These are phyloP conservation scores for Hemicordylus capensis DNA, from an alignment of 2,113 vertebrate genomes.

Conservation along the genomic window DNA sequence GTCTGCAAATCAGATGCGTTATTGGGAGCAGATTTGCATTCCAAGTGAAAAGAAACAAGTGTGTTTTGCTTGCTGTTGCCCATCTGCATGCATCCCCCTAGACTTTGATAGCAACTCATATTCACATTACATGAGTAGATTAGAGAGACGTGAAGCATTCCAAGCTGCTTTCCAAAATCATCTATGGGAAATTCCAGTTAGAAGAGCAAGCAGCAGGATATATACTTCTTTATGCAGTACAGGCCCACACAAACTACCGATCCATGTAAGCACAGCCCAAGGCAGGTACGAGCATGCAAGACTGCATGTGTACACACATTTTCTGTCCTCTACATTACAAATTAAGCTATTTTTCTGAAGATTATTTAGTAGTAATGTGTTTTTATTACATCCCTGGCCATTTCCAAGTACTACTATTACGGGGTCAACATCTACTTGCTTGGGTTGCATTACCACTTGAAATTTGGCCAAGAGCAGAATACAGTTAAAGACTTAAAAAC, in stretches of 20 bases:
- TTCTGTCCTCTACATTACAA: too few species aligned
- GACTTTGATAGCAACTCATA: too few species aligned
- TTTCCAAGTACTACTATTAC: background rate
- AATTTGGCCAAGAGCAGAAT: background rate
- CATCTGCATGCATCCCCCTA: background rate
- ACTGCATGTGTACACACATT: too few species aligned
- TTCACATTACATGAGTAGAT: background rate
- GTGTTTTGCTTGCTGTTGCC: background rate
- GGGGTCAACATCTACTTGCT: background rate
- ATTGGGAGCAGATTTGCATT: background rate
- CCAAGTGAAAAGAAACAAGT: background rate
- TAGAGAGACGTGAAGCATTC: background rate
- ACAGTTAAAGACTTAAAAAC: background rate
- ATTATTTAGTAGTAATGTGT: background rate
- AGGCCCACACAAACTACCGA: background rate
- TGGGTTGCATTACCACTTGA: background rate
- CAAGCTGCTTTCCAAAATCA: background rate
- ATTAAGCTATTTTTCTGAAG: background rate
- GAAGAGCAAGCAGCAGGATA: background rate
- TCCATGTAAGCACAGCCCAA: background rate
- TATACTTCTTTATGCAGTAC: background rate
- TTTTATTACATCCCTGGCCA: background rate
- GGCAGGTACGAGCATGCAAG: too few species aligned
- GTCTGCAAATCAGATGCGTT: background rate
- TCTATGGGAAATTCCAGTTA: background rate